Percentiles rank a stretch among this genome's conserved stretches.
Evolutionary conservation across 2,797 vertebrate species (phyloP).

Genomic region (Ceryle rudis): DNA sequence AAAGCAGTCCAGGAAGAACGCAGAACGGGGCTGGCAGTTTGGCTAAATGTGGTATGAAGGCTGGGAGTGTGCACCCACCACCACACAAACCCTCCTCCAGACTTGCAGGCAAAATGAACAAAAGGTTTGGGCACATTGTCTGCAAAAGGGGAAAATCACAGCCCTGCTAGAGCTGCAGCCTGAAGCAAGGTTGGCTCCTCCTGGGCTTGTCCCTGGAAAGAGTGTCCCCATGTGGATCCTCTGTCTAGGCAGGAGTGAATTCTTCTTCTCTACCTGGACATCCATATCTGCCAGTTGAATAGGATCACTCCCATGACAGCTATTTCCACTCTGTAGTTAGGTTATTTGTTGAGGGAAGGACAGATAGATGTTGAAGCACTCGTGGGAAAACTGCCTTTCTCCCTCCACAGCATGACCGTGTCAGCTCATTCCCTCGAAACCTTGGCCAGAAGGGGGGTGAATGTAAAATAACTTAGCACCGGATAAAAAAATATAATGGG

Average conservation of each 20-base stretch:
- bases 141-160: background rate
- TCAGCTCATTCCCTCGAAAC: background rate
- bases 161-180: background rate
- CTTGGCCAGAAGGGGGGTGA: background rate
- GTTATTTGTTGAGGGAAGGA: background rate
- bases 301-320: background rate
- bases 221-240: background rate
- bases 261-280: background rate
- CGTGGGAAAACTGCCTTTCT: background rate
- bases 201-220: background rate
- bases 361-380: background rate
- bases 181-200: background rate
- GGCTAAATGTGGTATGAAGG: accelerated
- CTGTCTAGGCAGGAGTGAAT: background rate
- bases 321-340: background rate
- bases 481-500: background rate
- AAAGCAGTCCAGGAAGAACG: background rate
- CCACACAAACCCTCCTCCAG: background rate
- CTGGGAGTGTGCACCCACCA: accelerated
- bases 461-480: background rate
- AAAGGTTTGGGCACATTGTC: background rate
- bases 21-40: background rate
- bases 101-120: background rate
- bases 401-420: background rate
- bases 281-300: accelerated